phyloP scores from a whole-genome alignment of 2,888 invertebrate genomes.

The Slavum lentiscoides region DNA sequence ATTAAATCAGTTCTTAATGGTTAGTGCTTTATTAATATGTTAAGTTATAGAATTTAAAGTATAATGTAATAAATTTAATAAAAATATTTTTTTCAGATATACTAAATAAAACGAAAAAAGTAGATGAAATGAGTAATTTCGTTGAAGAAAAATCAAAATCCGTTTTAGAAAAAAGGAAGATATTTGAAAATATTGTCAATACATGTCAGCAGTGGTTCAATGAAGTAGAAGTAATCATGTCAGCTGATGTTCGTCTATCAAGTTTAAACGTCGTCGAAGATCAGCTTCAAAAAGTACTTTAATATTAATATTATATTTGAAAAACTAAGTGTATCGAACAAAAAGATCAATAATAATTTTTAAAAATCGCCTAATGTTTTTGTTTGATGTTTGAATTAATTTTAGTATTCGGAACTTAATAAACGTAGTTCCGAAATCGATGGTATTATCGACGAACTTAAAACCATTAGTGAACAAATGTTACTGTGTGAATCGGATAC shows the following conservation, averaged over 20 bases:
- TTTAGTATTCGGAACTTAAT: slow-evolving; percentile 73
- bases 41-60: neutral
- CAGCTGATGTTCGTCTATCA: slow-evolving; percentile 77
- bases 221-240: slow-evolving; percentile 84
- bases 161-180: slow-evolving; percentile 75
- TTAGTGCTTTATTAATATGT: slow-evolving; percentile 53
- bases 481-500: slow-evolving; percentile 84
- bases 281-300: slow-evolving; percentile 73
- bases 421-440: slow-evolving; percentile 74
- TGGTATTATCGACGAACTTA: slow-evolving; percentile 69
- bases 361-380: no score
- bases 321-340: neutral
- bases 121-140: slow-evolving; percentile 62
- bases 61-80: neutral
- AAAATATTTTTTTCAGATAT: slow-evolving; percentile 51
- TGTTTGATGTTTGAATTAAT: slow-evolving; percentile 47
- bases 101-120: slow-evolving; percentile 54
- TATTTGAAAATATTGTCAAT: slow-evolving; percentile 80
- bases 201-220: slow-evolving; percentile 86
- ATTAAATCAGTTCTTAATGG: slow-evolving; percentile 58
- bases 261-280: slow-evolving; percentile 83
- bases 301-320: neutral
- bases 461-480: slow-evolving; percentile 76
- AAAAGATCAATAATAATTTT: neutral
- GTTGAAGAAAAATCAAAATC: slow-evolving; percentile 72